Evolutionary conservation across 2,888 invertebrate genomes (phyloP), one percentile per base, ranked within the genome.

Genomic region (Cantharis flavilabris): DNA sequence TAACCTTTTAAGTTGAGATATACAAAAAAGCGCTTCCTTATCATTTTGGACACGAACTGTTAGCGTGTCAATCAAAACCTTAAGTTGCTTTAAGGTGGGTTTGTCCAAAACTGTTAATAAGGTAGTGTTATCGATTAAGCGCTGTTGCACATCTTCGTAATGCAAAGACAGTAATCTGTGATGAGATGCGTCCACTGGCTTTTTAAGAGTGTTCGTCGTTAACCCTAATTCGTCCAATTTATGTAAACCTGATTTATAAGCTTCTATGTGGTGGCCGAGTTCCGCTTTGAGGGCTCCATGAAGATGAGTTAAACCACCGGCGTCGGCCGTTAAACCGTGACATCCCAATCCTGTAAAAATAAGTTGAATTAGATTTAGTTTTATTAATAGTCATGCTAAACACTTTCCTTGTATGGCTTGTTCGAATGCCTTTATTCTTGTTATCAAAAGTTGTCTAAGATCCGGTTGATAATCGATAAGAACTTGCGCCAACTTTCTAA

Each of bases 101-200:
- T 96, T 96, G 85, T 95, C 95, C 82, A 97, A 90, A 77, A 96
- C 93, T 69, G 97, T 97, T 79, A 97, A 90, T 62, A 97, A 89
- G 0, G 96, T 95, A 88, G 97, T 97, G 89, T 98, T 97, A 89
- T 97, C 97, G 84, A 97, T 97, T 73, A 98, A 90, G 1, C 97
- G 90, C 82, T 96, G 94, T 87, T 97, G 97, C 71, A 98, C 96
- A 86, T 97, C 97, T 9, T 93, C 92, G 84, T 96, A 94, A 71
- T 93, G 93, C 75, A 97, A 91, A 71, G 96, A 95, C 80, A 98
- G 89, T 69, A 97, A 93, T 23, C 97, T 91, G 88, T 97, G 97
- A 89, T 98, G 97, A 64, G 96, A 96, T 0, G 96, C 95, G 62
- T 94, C 93, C 0, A 95, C 95, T 20, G 96, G 96, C 79, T 88